Evolutionary conservation across 2,888 invertebrate species (phyloP).

Genomic region (Oxystoma pomonae): DNA sequence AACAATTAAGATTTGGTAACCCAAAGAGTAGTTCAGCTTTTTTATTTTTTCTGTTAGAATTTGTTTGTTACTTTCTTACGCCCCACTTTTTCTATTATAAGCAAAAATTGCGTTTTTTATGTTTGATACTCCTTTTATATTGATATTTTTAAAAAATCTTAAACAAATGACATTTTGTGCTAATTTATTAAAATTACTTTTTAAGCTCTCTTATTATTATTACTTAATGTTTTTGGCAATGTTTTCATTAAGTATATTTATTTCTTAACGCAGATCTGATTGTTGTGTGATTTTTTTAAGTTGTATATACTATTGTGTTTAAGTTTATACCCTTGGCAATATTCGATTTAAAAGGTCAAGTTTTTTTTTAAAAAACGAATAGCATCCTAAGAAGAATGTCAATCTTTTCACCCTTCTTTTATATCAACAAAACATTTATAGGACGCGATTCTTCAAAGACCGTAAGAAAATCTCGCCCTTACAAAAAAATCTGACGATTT

Average conservation of each 20-base stretch:
- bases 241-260: background rate
- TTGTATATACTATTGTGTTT: background rate
- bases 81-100: conserved; percentile 1
- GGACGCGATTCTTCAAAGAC: too few species aligned
- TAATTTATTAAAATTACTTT: background rate
- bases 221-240: background rate
- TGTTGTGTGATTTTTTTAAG: background rate
- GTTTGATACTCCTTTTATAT: background rate
- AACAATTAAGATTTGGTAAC: too few species aligned
- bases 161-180: background rate
- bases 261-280: background rate
- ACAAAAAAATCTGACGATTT: too few species aligned
- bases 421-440: too few species aligned
- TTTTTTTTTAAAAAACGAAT: too few species aligned
- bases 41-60: too few species aligned
- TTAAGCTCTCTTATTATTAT: background rate
- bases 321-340: background rate
- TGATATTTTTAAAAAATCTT: background rate
- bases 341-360: too few species aligned
- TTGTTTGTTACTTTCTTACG: background rate
- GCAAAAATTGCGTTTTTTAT: background rate
- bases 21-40: too few species aligned
- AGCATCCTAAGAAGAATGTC: too few species aligned
- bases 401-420: too few species aligned
- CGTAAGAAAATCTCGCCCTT: too few species aligned